phyloP scores from a whole-genome alignment of 2,113 vertebrate species.

The Athene noctua region DNA sequence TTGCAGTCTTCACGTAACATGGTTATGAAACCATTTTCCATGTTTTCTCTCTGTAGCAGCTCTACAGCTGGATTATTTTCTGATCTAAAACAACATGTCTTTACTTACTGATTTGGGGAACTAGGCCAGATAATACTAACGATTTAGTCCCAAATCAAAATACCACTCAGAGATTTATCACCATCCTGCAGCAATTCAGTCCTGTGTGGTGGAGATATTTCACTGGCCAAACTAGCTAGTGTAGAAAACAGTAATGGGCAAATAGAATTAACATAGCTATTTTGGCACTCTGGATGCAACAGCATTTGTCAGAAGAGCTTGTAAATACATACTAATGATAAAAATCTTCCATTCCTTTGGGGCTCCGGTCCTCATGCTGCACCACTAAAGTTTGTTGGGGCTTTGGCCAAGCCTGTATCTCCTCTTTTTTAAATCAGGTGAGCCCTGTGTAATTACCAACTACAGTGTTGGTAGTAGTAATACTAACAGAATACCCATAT shows the following conservation, averaged over 20 bases:
- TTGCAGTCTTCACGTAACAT: background rate
- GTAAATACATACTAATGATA: background rate
- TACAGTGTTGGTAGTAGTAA: background rate
- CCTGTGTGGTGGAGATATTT: background rate
- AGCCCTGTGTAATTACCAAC: background rate
- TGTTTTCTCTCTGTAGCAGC: background rate
- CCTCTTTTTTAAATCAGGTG: background rate
- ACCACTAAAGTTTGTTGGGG: background rate
- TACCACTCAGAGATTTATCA: background rate
- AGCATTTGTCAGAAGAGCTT: background rate
- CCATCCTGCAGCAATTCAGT: background rate
- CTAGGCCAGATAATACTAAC: conserved; percentile 23
- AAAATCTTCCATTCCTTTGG: background rate
- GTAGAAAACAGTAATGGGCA: background rate
- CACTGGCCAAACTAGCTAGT: background rate
- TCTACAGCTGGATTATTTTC: conserved; percentile 13
- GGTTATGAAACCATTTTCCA: background rate
- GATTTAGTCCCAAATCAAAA: conserved; percentile 55
- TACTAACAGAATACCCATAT: background rate
- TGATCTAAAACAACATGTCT: conserved; percentile 6
- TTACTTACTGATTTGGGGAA: background rate
- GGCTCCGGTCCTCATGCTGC: background rate
- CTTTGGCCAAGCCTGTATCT: background rate
- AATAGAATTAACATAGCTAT: background rate
- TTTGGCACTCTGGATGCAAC: background rate